Base-by-base conservation (phyloP, 2,797 vertebrate genomes). In the Alauda arvensis region DNA sequence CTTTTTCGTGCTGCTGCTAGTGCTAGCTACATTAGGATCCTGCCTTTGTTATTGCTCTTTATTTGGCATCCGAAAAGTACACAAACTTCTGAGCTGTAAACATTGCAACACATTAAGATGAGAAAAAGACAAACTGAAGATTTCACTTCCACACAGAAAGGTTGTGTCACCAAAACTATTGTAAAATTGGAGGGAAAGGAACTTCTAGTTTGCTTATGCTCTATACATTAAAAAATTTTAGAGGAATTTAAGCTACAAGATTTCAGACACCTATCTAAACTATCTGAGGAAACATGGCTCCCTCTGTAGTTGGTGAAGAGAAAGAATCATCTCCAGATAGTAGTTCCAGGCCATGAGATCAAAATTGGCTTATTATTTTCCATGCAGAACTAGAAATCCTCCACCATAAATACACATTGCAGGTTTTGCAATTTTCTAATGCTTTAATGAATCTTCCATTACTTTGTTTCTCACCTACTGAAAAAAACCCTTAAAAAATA, bases 231-330 rank as follows among this genome's bases (percentile, higher is more conserved):
- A 9, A 65, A 65, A 46, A 18, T 16, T 76, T 66, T 8, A 55
- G 33, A 40, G 7, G 3, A 16, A 68, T 77, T 81, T 70, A 51
- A 72, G 18, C 37, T 34, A 51, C n/a, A 28, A 10, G 43, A 52
- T 31, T 78, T 89, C 49, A 45, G 46, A 18, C 34, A 61, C 4
- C 42, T 42, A 74, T 31, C 70, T 85, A 49, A 81, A 39, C 28
- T 37, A 37, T 21, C 23, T 45, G 68, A 94, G 83, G 89, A 86
- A 89, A 84, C 68, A 61, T 93, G 85, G 83, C 92, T 93, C 94
- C 92, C 93, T 93, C 93, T 94, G 85, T 95, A 94, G 89, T 79
- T 75, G 61, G 65, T 23, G 37, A 91, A 71, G 68, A 87, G 87
- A 86, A 88, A 85, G 25, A 68, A 77, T 31, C 18, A 51, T 68